These are phyloP conservation scores for Esox masquinongy DNA, from an alignment of 2,797 vertebrate genomes.

Conservation along the genomic window DNA sequence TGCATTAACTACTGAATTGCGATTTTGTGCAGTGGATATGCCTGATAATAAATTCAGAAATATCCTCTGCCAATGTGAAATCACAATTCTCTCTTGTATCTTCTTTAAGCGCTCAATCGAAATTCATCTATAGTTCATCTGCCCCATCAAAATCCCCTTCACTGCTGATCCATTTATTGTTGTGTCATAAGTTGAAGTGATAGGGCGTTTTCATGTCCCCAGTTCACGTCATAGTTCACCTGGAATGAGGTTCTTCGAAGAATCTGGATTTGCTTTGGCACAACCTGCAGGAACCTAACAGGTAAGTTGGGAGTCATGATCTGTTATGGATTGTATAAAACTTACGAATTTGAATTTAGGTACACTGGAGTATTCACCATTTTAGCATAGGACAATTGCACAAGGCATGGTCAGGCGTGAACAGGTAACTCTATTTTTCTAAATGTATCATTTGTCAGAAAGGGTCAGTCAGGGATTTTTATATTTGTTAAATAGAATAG, in stretches of 20 bases:
- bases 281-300: neutral
- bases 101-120: neutral
- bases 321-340: neutral
- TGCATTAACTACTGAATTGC: neutral
- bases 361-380: neutral
- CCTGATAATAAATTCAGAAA: neutral
- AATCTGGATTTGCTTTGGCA: neutral
- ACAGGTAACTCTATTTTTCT: neutral
- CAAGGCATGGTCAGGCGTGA: neutral
- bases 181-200: neutral
- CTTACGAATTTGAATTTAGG: neutral
- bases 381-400: neutral
- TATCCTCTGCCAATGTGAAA: neutral
- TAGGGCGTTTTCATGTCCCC: neutral
- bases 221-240: neutral
- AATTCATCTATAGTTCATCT: neutral
- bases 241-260: neutral
- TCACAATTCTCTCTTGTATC: neutral
- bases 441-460: too few species aligned
- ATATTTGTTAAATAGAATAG: too few species aligned
- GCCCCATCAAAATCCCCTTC: neutral
- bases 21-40: neutral
- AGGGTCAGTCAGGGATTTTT: too few species aligned
- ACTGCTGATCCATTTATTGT: neutral
- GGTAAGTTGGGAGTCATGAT: slow-evolving; percentile 7